Evolutionary conservation across 2,797 vertebrate species (phyloP).

Genomic region (Leucoraja ocellata): DNA sequence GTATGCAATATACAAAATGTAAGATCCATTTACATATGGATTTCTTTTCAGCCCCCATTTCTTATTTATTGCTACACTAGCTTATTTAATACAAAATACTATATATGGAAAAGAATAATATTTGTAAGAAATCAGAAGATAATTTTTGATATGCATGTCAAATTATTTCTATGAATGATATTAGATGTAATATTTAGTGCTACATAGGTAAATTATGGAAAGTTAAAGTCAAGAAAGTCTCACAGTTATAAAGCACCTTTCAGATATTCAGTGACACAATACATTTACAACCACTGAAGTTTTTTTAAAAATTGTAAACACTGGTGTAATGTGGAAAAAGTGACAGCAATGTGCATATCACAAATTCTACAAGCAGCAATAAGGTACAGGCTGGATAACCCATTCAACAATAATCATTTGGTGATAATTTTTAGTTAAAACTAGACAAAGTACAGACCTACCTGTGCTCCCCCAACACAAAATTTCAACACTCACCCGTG

Average conservation of each 20-base stretch:
- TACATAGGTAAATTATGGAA: background rate
- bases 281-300: background rate
- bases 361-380: background rate
- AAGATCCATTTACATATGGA: background rate
- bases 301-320: background rate
- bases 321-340: background rate
- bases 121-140: background rate
- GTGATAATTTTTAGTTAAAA: background rate
- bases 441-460: no score
- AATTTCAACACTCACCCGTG: no score
- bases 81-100: background rate
- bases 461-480: no score
- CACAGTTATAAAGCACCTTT: background rate
- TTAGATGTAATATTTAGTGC: background rate
- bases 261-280: background rate
- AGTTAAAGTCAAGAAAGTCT: background rate
- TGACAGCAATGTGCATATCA: background rate
- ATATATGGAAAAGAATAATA: background rate
- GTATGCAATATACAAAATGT: background rate
- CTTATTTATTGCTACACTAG: background rate
- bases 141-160: background rate
- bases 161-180: background rate
- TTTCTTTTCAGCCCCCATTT: background rate
- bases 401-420: background rate
- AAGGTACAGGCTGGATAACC: background rate